Percentiles rank a stretch among this genome's conserved stretches.
Conservation (phyloP, 1,140 invertebrate species). For the Sitodiplosis mosellana region DNA sequence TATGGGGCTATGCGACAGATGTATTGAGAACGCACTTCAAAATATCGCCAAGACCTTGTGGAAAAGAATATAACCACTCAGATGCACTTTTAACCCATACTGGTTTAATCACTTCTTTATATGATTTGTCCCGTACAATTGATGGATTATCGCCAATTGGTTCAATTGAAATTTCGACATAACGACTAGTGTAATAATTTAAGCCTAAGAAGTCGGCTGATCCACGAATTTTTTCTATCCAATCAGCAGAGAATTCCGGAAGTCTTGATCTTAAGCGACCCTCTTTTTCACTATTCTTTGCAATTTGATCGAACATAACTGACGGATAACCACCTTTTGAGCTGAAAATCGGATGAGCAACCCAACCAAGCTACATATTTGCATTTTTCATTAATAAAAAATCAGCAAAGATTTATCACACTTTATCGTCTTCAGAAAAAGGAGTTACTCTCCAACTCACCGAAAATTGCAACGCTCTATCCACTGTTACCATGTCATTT, state of each 20-base stretch:
- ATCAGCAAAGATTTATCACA: no score
- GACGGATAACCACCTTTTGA: constrained; percentile 38
- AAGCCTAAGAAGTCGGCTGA: constrained; percentile 34
- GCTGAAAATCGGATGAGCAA: constrained; percentile 39
- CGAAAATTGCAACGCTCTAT: constrained; percentile 29
- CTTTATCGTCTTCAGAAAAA: no score
- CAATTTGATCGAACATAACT: constrained; percentile 33
- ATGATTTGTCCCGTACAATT: constrained; percentile 21
- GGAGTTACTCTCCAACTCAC: constrained; percentile 25
- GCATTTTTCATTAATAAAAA: no score
- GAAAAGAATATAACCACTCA: constrained; percentile 21
- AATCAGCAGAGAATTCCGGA: constrained; percentile 27
- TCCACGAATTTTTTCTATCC: constrained; percentile 28
- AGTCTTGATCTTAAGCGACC: constrained; percentile 30
- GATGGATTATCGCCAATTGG: constrained; percentile 12
- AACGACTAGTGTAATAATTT: constrained; percentile 34
- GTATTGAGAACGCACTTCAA: constrained; percentile 21
- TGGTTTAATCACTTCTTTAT: constrained; percentile 15
- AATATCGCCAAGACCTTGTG: constrained; percentile 29
- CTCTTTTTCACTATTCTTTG: constrained; percentile 30
- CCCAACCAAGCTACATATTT: constrained; percentile 44
- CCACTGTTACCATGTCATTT: constrained; percentile 22
- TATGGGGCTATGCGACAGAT: no score
- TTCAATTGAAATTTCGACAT: constrained; percentile 14
- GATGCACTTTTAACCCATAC: constrained; percentile 27